Conservation (phyloP, 92 coral and sea anemone species). For the Zoanthus gigantus region DNA sequence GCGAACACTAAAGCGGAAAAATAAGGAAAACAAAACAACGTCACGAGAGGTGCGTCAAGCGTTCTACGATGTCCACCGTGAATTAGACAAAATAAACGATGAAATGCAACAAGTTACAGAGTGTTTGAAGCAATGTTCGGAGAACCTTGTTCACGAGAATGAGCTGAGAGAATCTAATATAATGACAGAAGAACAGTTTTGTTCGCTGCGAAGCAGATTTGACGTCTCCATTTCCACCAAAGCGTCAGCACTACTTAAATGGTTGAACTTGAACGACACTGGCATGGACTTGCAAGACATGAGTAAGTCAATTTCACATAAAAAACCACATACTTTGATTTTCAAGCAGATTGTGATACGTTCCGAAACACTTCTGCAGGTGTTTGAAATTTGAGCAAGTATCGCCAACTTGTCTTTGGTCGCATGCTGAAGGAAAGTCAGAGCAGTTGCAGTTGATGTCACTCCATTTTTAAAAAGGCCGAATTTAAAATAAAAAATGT, state of each 20-base stretch:
- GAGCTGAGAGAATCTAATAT: constrained; percentile 57
- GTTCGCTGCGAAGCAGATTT: constrained; percentile 51
- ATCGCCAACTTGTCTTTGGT: too few species aligned
- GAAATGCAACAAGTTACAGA: constrained; percentile 79
- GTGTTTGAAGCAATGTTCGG: constrained; percentile 81
- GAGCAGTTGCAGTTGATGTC: too few species aligned
- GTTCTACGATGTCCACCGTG: constrained; percentile 69
- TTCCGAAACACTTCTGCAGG: background rate
- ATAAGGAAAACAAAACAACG: constrained; percentile 61
- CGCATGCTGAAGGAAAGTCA: too few species aligned
- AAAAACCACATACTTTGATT: background rate
- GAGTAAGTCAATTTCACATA: background rate
- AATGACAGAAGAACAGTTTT: constrained; percentile 70
- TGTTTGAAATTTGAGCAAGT: too few species aligned
- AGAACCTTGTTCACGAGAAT: constrained; percentile 77
- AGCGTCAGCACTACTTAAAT: constrained; percentile 72
- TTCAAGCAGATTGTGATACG: background rate
- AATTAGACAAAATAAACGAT: constrained; percentile 69
- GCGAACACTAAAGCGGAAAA: constrained; percentile 67
- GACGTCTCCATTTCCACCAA: constrained; percentile 6
- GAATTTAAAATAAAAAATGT: too few species aligned
- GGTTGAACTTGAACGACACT: constrained; percentile 72
- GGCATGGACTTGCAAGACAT: constrained; percentile 20
- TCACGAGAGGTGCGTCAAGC: constrained; percentile 77
- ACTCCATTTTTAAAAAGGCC: too few species aligned